A percentile compares a stretch with the other conserved stretches of the same genome.
These are phyloP conservation scores for Phoxinus phoxinus DNA, from an alignment of 2,113 vertebrate genomes.

Conservation along the genomic window DNA sequence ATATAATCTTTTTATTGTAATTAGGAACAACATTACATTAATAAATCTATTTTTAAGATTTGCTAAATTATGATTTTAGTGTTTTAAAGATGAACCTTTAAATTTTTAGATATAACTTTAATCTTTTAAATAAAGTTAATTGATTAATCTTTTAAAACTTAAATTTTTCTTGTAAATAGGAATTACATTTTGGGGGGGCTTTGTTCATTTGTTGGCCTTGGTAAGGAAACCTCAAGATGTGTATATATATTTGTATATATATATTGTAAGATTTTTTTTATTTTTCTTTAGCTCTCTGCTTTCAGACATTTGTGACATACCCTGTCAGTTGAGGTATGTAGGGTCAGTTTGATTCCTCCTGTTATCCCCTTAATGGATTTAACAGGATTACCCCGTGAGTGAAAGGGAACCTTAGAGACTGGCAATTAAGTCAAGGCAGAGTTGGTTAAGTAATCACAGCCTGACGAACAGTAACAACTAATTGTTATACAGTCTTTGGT, in stretches of 20 bases:
- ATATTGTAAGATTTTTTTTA: not conserved
- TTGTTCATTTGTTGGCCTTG: not conserved
- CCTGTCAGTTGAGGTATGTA: conserved; percentile 2
- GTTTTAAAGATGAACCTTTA: not conserved
- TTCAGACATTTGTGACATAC: not conserved
- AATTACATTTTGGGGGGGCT: not conserved
- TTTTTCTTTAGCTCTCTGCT: not conserved
- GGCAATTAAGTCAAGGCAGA: conserved; percentile 35
- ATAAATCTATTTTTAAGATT: not conserved
- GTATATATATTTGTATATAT: no score
- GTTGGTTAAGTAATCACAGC: conserved; percentile 37
- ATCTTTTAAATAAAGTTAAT: not conserved
- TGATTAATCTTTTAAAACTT: no score
- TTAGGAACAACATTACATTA: no score
- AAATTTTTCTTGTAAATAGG: not conserved
- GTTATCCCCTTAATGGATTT: conserved; percentile 68
- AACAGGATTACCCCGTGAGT: conserved; percentile 59
- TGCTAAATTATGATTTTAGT: not conserved
- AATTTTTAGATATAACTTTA: not conserved
- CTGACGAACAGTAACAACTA: not conserved
- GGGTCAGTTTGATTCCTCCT: conserved; percentile 22
- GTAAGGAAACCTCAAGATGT: not conserved
- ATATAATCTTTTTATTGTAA: no score
- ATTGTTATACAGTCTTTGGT: not conserved
- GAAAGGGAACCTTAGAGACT: conserved; percentile 32